phyloP scores from a whole-genome alignment of 2,888 invertebrate genomes.

The Nephrotoma appendiculata region DNA sequence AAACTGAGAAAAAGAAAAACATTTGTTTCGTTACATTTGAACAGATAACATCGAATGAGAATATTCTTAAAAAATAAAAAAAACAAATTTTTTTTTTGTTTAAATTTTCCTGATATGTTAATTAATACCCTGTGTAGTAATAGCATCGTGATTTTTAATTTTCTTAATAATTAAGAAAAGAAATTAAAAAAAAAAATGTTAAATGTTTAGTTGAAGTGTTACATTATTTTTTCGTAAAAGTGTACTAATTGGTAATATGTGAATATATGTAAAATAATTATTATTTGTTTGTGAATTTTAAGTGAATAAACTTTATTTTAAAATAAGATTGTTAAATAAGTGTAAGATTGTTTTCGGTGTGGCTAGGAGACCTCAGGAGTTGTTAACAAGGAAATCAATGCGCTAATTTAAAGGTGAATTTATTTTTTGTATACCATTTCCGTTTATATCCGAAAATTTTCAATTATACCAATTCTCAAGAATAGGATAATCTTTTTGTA shows the following conservation, averaged over 20 bases:
- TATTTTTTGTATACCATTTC: not conserved
- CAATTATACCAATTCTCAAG: too few relatives aligned
- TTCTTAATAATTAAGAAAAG: not conserved
- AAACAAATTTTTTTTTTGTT: not conserved
- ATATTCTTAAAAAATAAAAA: not conserved
- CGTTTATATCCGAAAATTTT: too few relatives aligned
- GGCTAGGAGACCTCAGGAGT: not conserved
- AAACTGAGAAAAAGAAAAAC: not conserved
- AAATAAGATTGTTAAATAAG: not conserved
- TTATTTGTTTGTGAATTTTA: not conserved
- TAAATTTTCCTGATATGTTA: not conserved
- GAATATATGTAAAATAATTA: not conserved
- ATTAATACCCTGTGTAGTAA: not conserved
- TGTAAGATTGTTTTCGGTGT: too few relatives aligned
- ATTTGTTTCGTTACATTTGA: not conserved
- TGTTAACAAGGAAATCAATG: not conserved
- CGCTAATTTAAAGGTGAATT: not conserved
- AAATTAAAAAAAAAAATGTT: not conserved
- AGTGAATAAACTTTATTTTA: not conserved
- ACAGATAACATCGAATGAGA: not conserved
- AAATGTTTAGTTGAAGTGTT: not conserved
- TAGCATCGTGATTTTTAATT: not conserved
- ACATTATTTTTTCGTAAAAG: too few relatives aligned
- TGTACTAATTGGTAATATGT: not conserved
- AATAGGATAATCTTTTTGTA: not conserved